Base-by-base conservation (phyloP, 2,888 invertebrate species). In the Sarcophaga caerulescens region DNA sequence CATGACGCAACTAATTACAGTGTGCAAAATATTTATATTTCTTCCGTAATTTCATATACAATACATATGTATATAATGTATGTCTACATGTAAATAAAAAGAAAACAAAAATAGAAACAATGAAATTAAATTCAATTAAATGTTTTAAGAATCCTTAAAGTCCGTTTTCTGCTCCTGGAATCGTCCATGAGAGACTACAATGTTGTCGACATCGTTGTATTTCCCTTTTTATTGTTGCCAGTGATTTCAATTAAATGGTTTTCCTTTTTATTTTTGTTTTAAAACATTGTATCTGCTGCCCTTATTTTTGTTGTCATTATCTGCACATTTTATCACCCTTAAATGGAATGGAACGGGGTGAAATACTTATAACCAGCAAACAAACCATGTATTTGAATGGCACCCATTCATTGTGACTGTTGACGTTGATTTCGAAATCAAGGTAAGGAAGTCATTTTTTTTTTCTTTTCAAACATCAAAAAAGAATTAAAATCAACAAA, bases 81-180 rank as follows among this genome's bases (percentile, higher is more conserved):
- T 35, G 10, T 35, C 8, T 35, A 35, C 2, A 35, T 35, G 10
- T 35, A 35, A 5, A 25, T 25, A 25, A 6, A 25, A 25, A 3
- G 0, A 25, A 25, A 35, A 63, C 57, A 60, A 57, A 81, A 70
- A 76, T 21, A 17, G 4, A 69, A 73, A 68, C n/a, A 52, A 60
- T 74, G 45, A 85, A 88, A 86, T 74, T 87, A 83, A 88, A 88
- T 89, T 88, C 87, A 88, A 87, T 88, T 88, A 86, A 85, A 82
- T 84, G 83, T 83, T 35, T 35, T 21, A 77, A 87, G 84, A 52
- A 19, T 70, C 70, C 52, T 59, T 87, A 87, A 69, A 88, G 87
- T 85, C 86, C 81, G 71, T 84, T 84, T 70, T 70, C 75, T 79
- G 80, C 83, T 65, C 70, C 8, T 35, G 14, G 44, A 65, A 59